These are phyloP conservation scores for Gnathonemus longibarbis DNA, from an alignment of 2,113 vertebrate species.

Conservation along the genomic window DNA sequence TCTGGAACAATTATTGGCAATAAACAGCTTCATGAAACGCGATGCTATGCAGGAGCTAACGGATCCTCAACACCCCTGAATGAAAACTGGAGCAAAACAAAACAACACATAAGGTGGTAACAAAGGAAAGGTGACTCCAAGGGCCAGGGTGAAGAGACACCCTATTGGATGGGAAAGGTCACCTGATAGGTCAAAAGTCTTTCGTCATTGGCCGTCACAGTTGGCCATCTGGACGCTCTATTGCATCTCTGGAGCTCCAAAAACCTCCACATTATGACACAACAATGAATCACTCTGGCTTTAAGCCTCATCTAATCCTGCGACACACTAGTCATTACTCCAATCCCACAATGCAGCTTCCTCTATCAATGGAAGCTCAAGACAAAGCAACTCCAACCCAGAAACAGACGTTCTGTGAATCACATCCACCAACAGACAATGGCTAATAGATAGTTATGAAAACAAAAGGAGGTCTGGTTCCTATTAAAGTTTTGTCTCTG, in stretches of 20 bases:
- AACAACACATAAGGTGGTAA: not conserved
- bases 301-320: not conserved
- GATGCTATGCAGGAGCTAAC: not conserved
- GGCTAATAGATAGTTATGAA: not conserved
- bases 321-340: not conserved
- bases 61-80: not conserved
- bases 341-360: not conserved
- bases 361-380: not conserved
- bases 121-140: not conserved
- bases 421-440: conserved; percentile 20
- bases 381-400: not conserved
- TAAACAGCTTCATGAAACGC: not conserved
- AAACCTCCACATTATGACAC: not conserved
- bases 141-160: not conserved
- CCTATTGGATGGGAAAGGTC: not conserved
- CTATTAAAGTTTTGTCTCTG: not conserved
- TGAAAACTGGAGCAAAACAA: not conserved
- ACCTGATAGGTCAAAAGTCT: not conserved
- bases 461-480: conserved; percentile 20
- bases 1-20: not conserved
- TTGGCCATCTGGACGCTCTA: not conserved
- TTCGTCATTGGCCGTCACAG: not conserved
- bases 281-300: not conserved
- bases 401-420: conserved; percentile 13
- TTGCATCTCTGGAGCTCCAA: not conserved